Evolutionary conservation across 1,140 invertebrate genomes (phyloP).

Genomic region (Octopus bimaculoides): DNA sequence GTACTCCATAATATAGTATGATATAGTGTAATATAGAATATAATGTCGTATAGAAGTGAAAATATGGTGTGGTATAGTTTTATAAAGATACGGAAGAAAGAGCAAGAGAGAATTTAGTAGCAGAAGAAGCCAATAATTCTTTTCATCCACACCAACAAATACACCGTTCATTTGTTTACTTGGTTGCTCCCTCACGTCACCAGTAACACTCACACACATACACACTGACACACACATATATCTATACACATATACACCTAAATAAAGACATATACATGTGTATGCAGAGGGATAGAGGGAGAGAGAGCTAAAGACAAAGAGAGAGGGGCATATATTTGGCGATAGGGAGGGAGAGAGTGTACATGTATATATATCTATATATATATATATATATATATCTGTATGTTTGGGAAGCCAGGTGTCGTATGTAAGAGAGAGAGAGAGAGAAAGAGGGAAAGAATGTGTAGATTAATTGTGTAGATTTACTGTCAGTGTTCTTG

Average conservation of each 20-base stretch:
- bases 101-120: too few species aligned
- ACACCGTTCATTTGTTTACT: not conserved
- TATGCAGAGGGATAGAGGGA: not conserved
- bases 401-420: not conserved
- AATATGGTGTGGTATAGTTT: too few species aligned
- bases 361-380: not conserved
- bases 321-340: slow-evolving; percentile 16
- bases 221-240: not conserved
- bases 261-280: not conserved
- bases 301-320: slow-evolving; percentile 12
- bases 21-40: too few species aligned
- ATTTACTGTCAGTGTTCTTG: not conserved
- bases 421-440: slow-evolving; percentile 19
- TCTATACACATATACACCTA: not conserved
- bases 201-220: not conserved
- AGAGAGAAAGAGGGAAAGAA: slow-evolving; percentile 19
- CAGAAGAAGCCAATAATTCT: not conserved
- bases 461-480: not conserved
- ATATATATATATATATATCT: not conserved
- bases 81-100: too few species aligned
- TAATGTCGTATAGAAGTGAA: too few species aligned
- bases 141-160: not conserved
- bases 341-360: slow-evolving; percentile 15
- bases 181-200: not conserved
- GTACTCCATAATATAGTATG: too few species aligned